Evolutionary conservation across 2,888 invertebrate genomes (phyloP).

Genomic region (Xiphydria camelus): DNA sequence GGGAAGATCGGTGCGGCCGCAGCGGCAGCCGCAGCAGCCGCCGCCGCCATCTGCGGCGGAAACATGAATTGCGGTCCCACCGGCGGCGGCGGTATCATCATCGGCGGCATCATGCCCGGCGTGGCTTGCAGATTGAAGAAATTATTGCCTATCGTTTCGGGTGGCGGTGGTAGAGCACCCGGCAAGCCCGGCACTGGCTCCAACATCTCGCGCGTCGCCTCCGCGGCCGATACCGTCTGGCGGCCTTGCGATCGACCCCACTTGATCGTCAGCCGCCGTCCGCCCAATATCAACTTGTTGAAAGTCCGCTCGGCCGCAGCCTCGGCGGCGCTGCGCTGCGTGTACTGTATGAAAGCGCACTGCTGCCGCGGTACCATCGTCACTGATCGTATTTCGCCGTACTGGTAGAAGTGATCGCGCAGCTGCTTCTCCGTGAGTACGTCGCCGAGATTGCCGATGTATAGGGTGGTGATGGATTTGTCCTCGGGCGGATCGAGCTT

Average conservation of each 20-base stretch:
- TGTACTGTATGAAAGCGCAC: conserved; percentile 97
- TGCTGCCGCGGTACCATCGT: conserved; percentile 91
- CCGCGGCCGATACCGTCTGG: conserved; percentile 59
- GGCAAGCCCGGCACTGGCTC: conserved; percentile 82
- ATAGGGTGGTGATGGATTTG: conserved; percentile 92
- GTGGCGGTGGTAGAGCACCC: conserved; percentile 68
- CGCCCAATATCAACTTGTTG: conserved; percentile 85
- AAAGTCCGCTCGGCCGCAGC: conserved; percentile 94
- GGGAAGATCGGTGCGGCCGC: conserved; percentile 57
- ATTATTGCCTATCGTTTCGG: conserved; percentile 65
- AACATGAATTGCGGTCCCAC: conserved; percentile 58
- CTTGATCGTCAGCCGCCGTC: conserved; percentile 91
- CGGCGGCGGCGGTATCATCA: conserved; percentile 59
- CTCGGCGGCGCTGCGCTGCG: conserved; percentile 87
- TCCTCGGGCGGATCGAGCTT: conserved; percentile 95
- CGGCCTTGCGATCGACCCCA: conserved; percentile 96
- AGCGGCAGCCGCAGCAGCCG: no score
- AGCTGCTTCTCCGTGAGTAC: conserved; percentile 87
- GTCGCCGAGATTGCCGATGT: conserved; percentile 94
- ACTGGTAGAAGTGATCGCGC: conserved; percentile 97
- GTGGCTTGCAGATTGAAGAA: conserved; percentile 68
- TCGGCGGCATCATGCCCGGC: conserved; percentile 50
- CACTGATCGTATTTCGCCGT: conserved; percentile 94
- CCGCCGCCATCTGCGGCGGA: conserved; percentile 54
- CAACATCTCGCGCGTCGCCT: conserved; percentile 62